Percentiles rank a stretch among this genome's conserved stretches.
Conservation (phyloP, 2,113 vertebrate species). For the Pavo muticus region DNA sequence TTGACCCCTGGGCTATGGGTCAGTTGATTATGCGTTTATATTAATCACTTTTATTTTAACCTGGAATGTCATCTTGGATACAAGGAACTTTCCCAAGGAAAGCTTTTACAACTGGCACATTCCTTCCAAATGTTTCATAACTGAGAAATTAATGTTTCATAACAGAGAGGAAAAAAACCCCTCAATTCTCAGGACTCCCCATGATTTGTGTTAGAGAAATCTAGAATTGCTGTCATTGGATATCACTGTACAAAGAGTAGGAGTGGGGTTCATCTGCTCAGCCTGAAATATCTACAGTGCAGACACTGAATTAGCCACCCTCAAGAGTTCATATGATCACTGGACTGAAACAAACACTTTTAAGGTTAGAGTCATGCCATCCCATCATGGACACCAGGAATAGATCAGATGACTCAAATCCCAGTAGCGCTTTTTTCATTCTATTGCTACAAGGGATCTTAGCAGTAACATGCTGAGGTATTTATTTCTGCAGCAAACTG, state of each 20-base stretch:
- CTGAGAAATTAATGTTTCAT: not conserved
- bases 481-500: not conserved
- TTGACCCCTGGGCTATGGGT: rapidly evolving
- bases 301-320: not conserved
- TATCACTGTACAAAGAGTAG: rapidly evolving
- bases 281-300: not conserved
- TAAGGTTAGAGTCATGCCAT: not conserved
- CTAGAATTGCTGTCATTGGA: not conserved
- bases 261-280: not conserved
- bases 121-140: not conserved
- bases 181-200: rapidly evolving
- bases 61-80: not conserved
- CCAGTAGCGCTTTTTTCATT: not conserved
- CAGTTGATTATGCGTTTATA: not conserved
- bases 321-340: not conserved
- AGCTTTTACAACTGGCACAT: not conserved
- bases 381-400: not conserved
- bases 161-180: not conserved
- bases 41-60: not conserved
- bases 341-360: not conserved
- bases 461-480: not conserved
- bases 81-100: not conserved
- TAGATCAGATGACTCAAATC: not conserved
- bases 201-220: not conserved
- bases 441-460: not conserved